A percentile compares a stretch with the other conserved stretches of the same genome.
Conservation (phyloP, 2,113 vertebrate species). For the Brienomyrus longianalis region DNA sequence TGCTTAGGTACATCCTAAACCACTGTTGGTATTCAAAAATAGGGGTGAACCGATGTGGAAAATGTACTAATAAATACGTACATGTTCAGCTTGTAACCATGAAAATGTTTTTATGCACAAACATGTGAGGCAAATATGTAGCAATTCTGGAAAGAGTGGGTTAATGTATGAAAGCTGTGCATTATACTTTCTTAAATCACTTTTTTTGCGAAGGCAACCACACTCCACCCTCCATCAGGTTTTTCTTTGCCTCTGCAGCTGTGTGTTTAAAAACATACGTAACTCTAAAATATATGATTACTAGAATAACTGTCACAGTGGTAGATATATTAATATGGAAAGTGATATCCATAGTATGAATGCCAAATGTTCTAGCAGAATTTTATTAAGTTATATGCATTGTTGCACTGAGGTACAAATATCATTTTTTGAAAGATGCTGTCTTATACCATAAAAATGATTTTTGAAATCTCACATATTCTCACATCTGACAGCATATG, state of each 20-base stretch:
- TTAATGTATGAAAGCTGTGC: background rate
- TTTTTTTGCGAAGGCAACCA: background rate
- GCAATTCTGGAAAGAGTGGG: background rate
- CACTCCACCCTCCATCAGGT: background rate
- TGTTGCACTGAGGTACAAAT: background rate
- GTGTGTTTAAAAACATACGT: background rate
- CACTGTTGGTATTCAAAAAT: background rate
- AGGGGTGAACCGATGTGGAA: background rate
- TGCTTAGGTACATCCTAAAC: background rate
- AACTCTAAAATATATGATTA: background rate
- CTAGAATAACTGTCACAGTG: background rate
- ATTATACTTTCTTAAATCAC: background rate
- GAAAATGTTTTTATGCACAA: background rate
- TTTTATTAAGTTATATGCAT: background rate
- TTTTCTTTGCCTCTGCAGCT: background rate
- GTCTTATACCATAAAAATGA: background rate
- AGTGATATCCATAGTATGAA: background rate
- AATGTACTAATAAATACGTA: background rate
- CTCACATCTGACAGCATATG: background rate
- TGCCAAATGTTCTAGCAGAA: background rate
- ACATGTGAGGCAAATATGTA: background rate
- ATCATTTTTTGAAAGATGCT: background rate
- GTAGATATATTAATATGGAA: background rate
- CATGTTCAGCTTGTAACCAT: background rate
- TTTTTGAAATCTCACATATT: background rate